Conservation (phyloP, 2,113 vertebrate genomes). For the Nycticryphes semicollaris region DNA sequence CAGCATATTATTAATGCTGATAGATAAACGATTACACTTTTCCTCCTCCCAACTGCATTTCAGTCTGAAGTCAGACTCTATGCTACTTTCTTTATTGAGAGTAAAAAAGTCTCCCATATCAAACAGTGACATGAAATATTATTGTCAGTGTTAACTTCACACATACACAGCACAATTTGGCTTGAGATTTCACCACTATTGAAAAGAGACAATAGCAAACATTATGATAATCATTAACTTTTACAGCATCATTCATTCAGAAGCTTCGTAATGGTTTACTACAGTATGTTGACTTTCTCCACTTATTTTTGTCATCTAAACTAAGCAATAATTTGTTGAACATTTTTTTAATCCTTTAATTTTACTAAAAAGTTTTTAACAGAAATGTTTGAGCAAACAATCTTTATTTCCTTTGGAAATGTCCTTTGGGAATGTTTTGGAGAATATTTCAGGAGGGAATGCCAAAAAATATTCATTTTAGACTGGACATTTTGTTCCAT, state of each 20-base stretch:
- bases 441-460: background rate
- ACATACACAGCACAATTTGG: background rate
- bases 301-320: background rate
- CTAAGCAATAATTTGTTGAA: background rate
- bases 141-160: background rate
- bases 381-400: background rate
- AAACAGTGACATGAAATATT: background rate
- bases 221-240: background rate
- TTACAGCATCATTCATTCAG: background rate
- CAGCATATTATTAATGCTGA: background rate
- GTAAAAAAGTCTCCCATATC: background rate
- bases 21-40: background rate
- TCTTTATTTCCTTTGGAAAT: background rate
- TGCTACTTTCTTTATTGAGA: background rate
- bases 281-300: background rate
- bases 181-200: background rate
- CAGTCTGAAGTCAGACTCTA: background rate
- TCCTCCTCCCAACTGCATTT: background rate
- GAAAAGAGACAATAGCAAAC: background rate
- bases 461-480: background rate
- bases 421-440: background rate
- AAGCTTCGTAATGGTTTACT: background rate
- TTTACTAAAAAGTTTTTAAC: background rate
- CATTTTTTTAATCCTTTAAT: background rate
- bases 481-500: background rate